Percentiles rank a stretch among this genome's conserved stretches.
phyloP scores from a whole-genome alignment of 2,888 invertebrate genomes.

The Philonicus albiceps region DNA sequence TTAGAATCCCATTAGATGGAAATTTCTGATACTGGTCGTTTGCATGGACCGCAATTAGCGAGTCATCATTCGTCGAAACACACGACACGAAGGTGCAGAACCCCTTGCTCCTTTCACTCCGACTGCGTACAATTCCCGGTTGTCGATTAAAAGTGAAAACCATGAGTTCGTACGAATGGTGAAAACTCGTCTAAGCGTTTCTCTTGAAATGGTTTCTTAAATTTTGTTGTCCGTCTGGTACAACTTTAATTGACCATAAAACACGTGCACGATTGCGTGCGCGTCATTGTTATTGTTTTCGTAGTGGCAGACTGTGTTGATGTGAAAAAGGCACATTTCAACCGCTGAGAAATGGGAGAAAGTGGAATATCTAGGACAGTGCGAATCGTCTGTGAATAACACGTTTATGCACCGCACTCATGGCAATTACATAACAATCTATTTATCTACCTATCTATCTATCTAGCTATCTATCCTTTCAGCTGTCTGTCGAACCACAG shows the following conservation, averaged over 20 bases:
- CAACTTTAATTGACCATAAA: neutral
- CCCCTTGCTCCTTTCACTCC: neutral
- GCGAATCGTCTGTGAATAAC: neutral
- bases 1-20: neutral
- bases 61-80: neutral
- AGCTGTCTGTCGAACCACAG: neutral
- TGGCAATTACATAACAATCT: neutral
- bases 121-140: neutral
- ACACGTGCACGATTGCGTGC: neutral
- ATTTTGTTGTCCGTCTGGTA: neutral
- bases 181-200: neutral
- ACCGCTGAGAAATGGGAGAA: neutral
- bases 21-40: neutral
- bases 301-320: neutral
- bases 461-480: neutral
- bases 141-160: neutral
- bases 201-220: neutral
- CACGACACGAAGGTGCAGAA: neutral
- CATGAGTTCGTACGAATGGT: neutral
- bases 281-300: neutral
- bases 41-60: neutral
- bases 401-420: neutral
- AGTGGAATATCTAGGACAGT: neutral
- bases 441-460: too few species aligned
- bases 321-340: neutral